Evolutionary conservation across 2,888 invertebrate species (phyloP), one percentile per base, ranked within the genome.

Genomic region (Cylindroiulus punctatus): DNA sequence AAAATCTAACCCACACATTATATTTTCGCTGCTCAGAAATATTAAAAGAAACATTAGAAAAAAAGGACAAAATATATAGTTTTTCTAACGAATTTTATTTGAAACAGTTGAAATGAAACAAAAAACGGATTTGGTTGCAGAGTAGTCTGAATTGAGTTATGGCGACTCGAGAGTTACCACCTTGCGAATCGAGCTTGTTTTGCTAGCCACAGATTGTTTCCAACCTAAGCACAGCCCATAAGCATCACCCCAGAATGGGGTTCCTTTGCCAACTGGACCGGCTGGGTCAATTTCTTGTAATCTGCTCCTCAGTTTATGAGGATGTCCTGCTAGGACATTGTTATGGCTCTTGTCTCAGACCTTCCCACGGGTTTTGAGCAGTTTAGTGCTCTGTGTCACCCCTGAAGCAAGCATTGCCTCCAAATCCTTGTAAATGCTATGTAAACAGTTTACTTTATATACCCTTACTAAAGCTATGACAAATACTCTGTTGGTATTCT

Each of bases 111-210:
- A 81, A 81, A 30, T 81, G 1, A 12, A 81, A 36, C 84, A 86
- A 87, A 86, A 87, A 57, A 22, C n/a, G 84, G 85, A 87, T 57
- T 83, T 86, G 87, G 86, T 86, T 42, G 57, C 86, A 86, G 88
- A 88, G 87, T 88, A 88, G 88, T 88, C 88, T 88, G 88, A 88
- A 88, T 88, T 87, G 88, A 86, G 88, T 88, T 87, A 88, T 88
- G 87, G 83, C 57, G 14, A 36, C 19, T 81, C 44, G 26, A 36
- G n/a, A 36, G 36, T 36, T 36, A 85, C 86, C 87, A 88, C 87
- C 88, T 88, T 88, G 88, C 87, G 87, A 86, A 88, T 88, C 42
- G 65, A 52, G 86, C 88, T 88, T 85, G 85, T 26, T 65, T 86
- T 10, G 87, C 88, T 42, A 83, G 86, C 85, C 87, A 84, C 86